Percentiles rank a stretch among this genome's conserved stretches.
These are phyloP conservation scores for Pempheris klunzingeri DNA, from an alignment of 2,797 vertebrate species.

Conservation along the genomic window DNA sequence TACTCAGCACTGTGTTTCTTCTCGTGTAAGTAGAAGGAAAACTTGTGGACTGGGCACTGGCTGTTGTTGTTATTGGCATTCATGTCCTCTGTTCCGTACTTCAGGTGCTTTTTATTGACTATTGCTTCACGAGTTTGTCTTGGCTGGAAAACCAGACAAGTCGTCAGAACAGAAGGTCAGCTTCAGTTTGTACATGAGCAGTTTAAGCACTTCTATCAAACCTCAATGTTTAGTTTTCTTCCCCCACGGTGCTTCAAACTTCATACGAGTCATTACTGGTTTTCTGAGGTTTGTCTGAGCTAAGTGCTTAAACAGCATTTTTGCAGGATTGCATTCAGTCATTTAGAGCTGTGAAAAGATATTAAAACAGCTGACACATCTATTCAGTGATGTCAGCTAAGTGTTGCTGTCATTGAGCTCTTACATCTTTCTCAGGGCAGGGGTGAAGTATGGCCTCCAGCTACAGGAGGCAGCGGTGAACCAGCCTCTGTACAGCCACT, in stretches of 20 bases:
- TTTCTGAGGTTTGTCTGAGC: slow-evolving; percentile 42
- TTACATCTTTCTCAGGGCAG: slow-evolving; percentile 66
- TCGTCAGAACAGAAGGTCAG: slow-evolving; percentile 66
- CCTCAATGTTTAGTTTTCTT: slow-evolving; percentile 27
- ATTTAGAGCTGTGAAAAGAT: slow-evolving; percentile 69
- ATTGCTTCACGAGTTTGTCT: slow-evolving; percentile 49
- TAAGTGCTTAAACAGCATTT: slow-evolving; percentile 57
- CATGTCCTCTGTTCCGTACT: slow-evolving; percentile 30
- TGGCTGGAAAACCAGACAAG: slow-evolving; percentile 71
- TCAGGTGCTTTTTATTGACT: slow-evolving; percentile 69
- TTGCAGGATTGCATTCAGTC: slow-evolving; percentile 56
- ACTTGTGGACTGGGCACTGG: slow-evolving; percentile 40
- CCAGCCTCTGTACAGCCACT: slow-evolving; percentile 37
- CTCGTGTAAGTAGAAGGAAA: slow-evolving; percentile 32
- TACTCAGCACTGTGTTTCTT: slow-evolving; percentile 49
- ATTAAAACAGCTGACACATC: slow-evolving; percentile 70
- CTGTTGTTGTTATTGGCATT: slow-evolving; percentile 65
- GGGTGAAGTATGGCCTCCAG: slow-evolving; percentile 65
- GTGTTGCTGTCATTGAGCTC: slow-evolving; percentile 67
- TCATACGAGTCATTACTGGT: slow-evolving; percentile 31
- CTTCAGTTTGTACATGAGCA: slow-evolving; percentile 48
- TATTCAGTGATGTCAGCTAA: slow-evolving; percentile 67
- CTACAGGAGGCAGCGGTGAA: slow-evolving; percentile 34
- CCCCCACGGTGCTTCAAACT: slow-evolving; percentile 40
- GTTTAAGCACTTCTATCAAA: slow-evolving; percentile 60